Conservation (phyloP, 1,140 invertebrate species). For the Panagrolaimus sp. region DNA sequence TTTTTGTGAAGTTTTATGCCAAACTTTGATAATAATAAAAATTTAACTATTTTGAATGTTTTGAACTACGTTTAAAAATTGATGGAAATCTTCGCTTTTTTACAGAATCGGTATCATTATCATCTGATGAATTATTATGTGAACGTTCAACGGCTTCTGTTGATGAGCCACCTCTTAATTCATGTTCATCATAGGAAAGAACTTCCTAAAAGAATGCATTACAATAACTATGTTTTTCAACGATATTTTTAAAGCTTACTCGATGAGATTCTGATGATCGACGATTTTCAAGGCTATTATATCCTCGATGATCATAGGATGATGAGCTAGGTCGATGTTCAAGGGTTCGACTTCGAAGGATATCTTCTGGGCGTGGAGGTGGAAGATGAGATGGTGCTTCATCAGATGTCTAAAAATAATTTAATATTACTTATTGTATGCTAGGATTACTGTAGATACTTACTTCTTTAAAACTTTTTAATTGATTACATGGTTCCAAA, state of each 20-base stretch:
- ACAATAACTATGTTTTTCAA: too few species aligned
- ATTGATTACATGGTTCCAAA: conserved; percentile 77
- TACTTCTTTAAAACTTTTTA: conserved; percentile 61
- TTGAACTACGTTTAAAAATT: conserved; percentile 10
- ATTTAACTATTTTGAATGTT: background rate
- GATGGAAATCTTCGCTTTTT: conserved; percentile 2
- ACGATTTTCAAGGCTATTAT: background rate
- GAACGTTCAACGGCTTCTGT: background rate
- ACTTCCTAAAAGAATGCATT: too few species aligned
- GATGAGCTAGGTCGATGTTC: background rate
- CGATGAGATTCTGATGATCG: background rate
- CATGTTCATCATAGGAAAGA: background rate
- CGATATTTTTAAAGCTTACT: background rate
- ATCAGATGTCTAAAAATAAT: background rate
- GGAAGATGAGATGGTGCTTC: background rate
- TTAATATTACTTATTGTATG: background rate
- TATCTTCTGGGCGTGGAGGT: background rate
- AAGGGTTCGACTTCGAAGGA: background rate
- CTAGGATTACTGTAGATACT: background rate
- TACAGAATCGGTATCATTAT: conserved; percentile 1
- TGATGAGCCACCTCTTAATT: background rate
- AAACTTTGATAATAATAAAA: too few species aligned
- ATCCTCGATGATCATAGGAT: too few species aligned
- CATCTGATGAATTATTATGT: background rate
- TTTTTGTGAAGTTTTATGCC: too few species aligned